Evolutionary conservation across 2,113 vertebrate genomes (phyloP).

Genomic region (Tenrec ecaudatus): DNA sequence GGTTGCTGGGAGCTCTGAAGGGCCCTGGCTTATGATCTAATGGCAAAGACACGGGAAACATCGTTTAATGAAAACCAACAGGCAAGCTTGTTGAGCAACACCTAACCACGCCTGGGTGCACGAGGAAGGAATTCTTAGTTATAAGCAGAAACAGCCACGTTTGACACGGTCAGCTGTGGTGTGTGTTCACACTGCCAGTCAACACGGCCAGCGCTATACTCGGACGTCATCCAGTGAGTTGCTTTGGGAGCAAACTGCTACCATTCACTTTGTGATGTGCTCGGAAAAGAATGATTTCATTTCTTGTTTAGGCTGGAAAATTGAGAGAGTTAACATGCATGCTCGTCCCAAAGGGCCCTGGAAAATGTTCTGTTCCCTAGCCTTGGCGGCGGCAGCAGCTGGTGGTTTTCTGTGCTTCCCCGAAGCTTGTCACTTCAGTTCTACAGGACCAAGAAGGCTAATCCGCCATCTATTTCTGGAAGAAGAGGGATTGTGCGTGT

Average conservation of each 20-base stretch:
- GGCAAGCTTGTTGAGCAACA: background rate
- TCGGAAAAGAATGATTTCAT: background rate
- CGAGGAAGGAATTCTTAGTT: background rate
- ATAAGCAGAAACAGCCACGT: background rate
- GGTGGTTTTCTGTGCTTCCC: background rate
- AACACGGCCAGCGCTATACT: background rate
- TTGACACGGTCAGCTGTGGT: background rate
- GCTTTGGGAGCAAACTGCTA: background rate
- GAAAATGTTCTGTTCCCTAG: background rate
- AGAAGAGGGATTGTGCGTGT: background rate
- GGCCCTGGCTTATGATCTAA: background rate
- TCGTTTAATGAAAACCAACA: background rate
- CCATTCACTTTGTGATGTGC: background rate
- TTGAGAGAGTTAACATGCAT: background rate
- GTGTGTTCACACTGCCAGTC: accelerated
- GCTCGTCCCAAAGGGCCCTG: accelerated
- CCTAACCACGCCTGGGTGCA: background rate
- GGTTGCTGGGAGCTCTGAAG: background rate
- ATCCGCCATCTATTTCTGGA: background rate
- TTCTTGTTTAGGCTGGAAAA: background rate
- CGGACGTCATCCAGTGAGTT: background rate
- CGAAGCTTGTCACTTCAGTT: background rate
- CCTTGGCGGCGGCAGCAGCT: background rate
- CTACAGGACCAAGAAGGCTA: background rate
- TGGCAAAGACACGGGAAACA: background rate